phyloP scores from a whole-genome alignment of 1,140 invertebrate species.

The Bicyclus anynana region DNA sequence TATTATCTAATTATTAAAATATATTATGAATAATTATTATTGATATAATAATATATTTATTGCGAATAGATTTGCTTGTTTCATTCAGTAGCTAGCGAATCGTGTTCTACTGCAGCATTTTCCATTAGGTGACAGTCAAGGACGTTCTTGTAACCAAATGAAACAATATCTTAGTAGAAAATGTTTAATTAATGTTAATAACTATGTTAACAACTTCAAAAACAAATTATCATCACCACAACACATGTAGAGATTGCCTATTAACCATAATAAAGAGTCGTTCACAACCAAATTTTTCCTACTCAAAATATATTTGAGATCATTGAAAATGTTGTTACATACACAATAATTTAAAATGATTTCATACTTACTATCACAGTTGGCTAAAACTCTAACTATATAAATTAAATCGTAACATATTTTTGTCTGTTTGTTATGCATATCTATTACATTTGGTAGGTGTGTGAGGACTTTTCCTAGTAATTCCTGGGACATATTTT shows the following conservation, averaged over 20 bases:
- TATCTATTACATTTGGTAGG: constrained; percentile 24
- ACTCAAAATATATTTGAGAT: constrained; percentile 29
- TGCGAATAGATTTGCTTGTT: constrained; percentile 39
- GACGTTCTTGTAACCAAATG: too few species aligned
- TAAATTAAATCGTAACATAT: constrained; percentile 38
- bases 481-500: constrained; percentile 30
- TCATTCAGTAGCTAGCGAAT: constrained; percentile 21
- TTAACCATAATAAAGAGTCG: constrained; percentile 52
- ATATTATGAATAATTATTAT: constrained; percentile 61
- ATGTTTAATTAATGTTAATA: neutral
- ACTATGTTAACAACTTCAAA: constrained; percentile 21
- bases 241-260: constrained; percentile 57
- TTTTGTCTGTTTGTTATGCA: constrained; percentile 14
- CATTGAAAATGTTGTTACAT: constrained; percentile 25
- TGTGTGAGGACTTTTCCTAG: constrained; percentile 32
- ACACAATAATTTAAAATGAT: constrained; percentile 32
- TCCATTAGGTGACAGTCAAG: too few species aligned
- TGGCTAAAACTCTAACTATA: constrained; percentile 45
- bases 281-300: constrained; percentile 34
- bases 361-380: constrained; percentile 30
- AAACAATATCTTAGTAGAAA: neutral
- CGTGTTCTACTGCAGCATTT: too few species aligned
- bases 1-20: constrained; percentile 60
- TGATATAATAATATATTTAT: constrained; percentile 72
- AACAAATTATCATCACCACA: constrained; percentile 34